These are phyloP conservation scores for Euphonia xanthogaster DNA, from an alignment of 2,797 vertebrate genomes.

Conservation along the genomic window DNA sequence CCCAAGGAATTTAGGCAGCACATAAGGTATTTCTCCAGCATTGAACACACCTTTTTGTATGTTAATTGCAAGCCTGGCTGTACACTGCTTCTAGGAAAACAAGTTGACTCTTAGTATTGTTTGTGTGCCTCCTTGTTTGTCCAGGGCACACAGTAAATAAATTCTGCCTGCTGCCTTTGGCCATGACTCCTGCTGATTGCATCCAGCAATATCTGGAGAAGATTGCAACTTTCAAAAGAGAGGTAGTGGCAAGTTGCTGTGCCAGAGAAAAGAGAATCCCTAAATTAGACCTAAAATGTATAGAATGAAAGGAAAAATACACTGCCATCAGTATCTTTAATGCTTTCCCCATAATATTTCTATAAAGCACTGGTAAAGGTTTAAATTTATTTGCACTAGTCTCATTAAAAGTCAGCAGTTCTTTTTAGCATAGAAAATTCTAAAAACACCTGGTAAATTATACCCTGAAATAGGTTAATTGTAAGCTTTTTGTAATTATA, in stretches of 20 bases:
- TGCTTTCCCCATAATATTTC: neutral
- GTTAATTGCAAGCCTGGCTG: neutral
- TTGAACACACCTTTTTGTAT: neutral
- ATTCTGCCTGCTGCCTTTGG: neutral
- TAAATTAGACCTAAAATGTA: neutral
- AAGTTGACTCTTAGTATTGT: neutral
- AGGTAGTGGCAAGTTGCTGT: neutral
- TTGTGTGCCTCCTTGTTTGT: neutral
- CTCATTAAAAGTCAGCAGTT: neutral
- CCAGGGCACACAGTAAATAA: neutral
- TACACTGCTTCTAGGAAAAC: neutral
- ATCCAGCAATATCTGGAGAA: neutral
- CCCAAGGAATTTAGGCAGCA: neutral
- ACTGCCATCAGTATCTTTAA: neutral
- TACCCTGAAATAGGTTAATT: slow-evolving; percentile 1
- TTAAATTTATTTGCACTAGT: neutral
- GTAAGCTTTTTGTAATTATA: slow-evolving; percentile 8
- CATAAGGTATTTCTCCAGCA: neutral
- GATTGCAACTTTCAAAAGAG: neutral
- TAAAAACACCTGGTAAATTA: slow-evolving; percentile 1
- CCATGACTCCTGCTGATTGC: neutral
- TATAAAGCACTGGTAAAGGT: neutral
- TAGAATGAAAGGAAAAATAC: neutral
- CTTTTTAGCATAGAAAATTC: neutral
- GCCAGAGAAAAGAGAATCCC: neutral